Percentiles rank a stretch among this genome's conserved stretches.
These are phyloP conservation scores for Xylocampa areola DNA, from an alignment of 2,888 invertebrate species.

Conservation along the genomic window DNA sequence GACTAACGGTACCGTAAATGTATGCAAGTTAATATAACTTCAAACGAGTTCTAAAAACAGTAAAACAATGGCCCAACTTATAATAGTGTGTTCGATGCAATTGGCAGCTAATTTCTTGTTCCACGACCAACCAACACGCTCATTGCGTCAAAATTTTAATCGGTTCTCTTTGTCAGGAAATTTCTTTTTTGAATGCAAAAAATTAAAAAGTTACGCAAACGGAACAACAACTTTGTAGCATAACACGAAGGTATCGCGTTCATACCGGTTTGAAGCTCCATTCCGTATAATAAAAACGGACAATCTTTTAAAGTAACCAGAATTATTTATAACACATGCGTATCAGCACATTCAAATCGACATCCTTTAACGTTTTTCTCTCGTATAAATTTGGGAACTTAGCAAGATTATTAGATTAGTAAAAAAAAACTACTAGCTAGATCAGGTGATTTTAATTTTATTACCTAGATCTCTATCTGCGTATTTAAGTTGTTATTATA, in stretches of 20 bases:
- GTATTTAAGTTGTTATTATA: no score
- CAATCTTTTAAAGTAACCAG: slow-evolving; percentile 43
- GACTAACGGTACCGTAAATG: slow-evolving; percentile 67
- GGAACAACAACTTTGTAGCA: slow-evolving; percentile 43
- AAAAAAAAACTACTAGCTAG: slow-evolving; percentile 16
- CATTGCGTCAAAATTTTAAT: slow-evolving; percentile 82
- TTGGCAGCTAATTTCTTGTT: slow-evolving; percentile 88
- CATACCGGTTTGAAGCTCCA: slow-evolving; percentile 41
- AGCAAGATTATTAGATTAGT: slow-evolving; percentile 16
- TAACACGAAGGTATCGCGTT: slow-evolving; percentile 31
- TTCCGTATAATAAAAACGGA: slow-evolving; percentile 40
- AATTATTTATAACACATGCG: slow-evolving; percentile 44
- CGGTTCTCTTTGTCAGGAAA: slow-evolving; percentile 72
- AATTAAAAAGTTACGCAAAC: slow-evolving; percentile 58
- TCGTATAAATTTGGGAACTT: slow-evolving; percentile 24
- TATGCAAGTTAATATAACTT: slow-evolving; percentile 68
- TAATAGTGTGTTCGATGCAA: slow-evolving; percentile 87
- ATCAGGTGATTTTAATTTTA: slow-evolving; percentile 18
- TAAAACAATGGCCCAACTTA: slow-evolving; percentile 86
- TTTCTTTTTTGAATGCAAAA: slow-evolving; percentile 62
- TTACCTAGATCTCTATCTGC: neutral
- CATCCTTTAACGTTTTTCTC: slow-evolving; percentile 42
- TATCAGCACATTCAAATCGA: slow-evolving; percentile 39
- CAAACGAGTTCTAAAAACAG: slow-evolving; percentile 82
- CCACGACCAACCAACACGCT: slow-evolving; percentile 70